Evolutionary conservation across 2,797 vertebrate genomes (phyloP).

Genomic region (Halcyon leucocephala): DNA sequence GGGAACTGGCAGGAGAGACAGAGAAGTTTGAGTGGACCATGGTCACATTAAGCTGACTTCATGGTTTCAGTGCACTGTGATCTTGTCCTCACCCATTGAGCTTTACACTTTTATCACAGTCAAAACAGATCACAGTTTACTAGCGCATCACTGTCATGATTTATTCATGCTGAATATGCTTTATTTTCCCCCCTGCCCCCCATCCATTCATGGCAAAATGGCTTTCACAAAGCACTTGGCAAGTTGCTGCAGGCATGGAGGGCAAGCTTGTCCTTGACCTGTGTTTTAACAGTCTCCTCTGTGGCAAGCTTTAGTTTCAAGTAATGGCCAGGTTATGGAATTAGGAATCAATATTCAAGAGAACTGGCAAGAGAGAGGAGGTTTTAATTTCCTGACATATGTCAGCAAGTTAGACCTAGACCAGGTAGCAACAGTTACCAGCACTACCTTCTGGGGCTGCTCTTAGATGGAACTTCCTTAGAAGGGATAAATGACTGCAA

Average conservation of each 20-base stretch:
- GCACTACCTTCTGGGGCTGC: background rate
- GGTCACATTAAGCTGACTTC: constrained; percentile 61
- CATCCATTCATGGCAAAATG: constrained; percentile 39
- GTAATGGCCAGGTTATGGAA: constrained; percentile 61
- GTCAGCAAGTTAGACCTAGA: constrained; percentile 31
- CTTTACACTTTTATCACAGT: constrained; percentile 58
- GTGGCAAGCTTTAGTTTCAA: constrained; percentile 56
- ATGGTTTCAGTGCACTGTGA: constrained; percentile 28
- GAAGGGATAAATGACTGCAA: background rate
- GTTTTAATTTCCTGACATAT: constrained; percentile 23
- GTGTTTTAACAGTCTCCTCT: constrained; percentile 27
- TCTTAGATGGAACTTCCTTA: background rate
- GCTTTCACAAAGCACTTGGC: constrained; percentile 37
- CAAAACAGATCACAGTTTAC: constrained; percentile 62
- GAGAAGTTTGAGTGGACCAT: background rate
- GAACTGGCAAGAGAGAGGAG: background rate
- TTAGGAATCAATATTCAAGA: constrained; percentile 43
- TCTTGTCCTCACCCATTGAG: constrained; percentile 56
- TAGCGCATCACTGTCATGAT: constrained; percentile 58
- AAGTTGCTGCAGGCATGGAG: constrained; percentile 30
- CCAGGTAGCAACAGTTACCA: constrained; percentile 58
- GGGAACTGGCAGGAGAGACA: background rate
- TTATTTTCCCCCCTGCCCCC: background rate
- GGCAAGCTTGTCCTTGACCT: constrained; percentile 48
- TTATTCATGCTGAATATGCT: constrained; percentile 62